Evolutionary conservation across 2,113 vertebrate species (phyloP).

Genomic region (Lutjanus erythropterus): DNA sequence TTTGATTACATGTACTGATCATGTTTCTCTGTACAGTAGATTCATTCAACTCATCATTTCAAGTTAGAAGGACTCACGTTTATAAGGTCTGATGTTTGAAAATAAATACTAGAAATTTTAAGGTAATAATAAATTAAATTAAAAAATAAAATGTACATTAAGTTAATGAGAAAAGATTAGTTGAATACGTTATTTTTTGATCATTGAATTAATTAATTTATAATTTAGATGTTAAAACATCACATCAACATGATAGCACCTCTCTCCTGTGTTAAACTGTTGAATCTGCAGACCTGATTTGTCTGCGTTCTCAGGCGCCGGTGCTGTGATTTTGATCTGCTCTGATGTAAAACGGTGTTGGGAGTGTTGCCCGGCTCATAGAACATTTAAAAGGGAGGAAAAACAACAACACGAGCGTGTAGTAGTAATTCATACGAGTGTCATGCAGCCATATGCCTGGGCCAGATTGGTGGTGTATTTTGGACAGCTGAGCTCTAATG

Average conservation of each 20-base stretch:
- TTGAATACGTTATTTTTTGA: no score
- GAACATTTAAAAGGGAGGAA: constrained; percentile 53
- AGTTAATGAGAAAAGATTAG: no score
- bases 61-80: no score
- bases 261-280: neutral
- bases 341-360: constrained; percentile 33
- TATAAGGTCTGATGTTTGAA: no score
- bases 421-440: constrained; percentile 74
- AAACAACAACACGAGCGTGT: constrained; percentile 61
- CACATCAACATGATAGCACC: neutral
- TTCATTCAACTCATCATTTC: no score
- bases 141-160: no score
- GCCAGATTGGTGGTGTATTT: constrained; percentile 78
- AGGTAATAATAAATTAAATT: no score
- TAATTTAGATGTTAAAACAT: no score
- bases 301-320: neutral
- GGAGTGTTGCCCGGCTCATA: constrained; percentile 22
- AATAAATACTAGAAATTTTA: no score
- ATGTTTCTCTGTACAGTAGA: no score
- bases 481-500: constrained; percentile 80
- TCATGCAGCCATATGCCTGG: constrained; percentile 75
- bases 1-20: no score
- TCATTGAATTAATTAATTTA: no score
- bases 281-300: neutral
- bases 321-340: constrained; percentile 1